Evolutionary conservation across 2,888 invertebrate genomes (phyloP).

Genomic region (Lasioglossum figueresi): DNA sequence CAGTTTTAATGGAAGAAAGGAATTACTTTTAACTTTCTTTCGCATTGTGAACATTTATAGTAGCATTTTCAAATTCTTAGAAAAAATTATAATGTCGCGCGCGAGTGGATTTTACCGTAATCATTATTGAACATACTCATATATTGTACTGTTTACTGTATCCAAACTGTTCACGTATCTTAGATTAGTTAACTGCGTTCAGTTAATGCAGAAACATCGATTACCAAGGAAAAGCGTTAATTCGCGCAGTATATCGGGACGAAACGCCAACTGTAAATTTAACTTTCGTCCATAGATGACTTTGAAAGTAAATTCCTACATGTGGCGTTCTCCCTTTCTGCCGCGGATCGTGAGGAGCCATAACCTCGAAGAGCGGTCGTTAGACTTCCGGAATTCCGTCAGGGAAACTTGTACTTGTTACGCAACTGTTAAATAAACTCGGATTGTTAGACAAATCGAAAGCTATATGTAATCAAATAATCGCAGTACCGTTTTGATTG

Average conservation of each 20-base stretch:
- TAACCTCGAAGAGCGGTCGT: neutral
- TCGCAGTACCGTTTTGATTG: neutral
- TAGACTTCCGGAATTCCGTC: slow-evolving; percentile 2
- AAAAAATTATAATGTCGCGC: too few relatives aligned
- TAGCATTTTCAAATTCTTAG: too few relatives aligned
- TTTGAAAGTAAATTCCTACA: slow-evolving; percentile 2
- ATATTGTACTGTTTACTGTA: too few relatives aligned
- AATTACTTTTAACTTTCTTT: too few relatives aligned
- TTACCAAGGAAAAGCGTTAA: neutral
- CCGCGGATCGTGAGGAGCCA: neutral
- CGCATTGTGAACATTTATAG: too few relatives aligned
- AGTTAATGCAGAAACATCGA: neutral
- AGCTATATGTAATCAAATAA: neutral
- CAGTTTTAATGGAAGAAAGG: too few relatives aligned
- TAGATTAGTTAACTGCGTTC: too few relatives aligned
- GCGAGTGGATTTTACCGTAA: too few relatives aligned
- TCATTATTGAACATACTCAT: too few relatives aligned
- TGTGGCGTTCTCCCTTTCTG: neutral
- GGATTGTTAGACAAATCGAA: neutral
- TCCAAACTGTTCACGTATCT: too few relatives aligned
- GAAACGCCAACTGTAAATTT: neutral
- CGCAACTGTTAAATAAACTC: neutral
- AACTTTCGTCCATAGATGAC: neutral
- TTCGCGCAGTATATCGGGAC: neutral
- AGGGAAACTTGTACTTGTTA: neutral